Evolutionary conservation across 2,113 vertebrate species (phyloP), one percentile per base, ranked within the genome.

Genomic region (Pithys albifrons): DNA sequence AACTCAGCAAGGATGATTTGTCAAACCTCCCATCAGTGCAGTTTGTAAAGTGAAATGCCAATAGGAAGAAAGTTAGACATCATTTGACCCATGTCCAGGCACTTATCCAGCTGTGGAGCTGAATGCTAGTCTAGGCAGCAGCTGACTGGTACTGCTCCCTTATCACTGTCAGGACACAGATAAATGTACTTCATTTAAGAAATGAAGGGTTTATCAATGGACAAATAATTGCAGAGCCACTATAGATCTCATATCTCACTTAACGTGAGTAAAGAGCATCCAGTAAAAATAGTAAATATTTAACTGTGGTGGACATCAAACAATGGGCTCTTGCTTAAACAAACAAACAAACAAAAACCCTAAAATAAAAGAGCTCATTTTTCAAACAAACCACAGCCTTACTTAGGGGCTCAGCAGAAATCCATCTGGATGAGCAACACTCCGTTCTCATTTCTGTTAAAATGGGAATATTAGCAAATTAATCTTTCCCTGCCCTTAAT

Each of bases 11-110:
- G 85, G 84, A 67, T 57, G 70, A 96, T 96, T 92, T 89, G 89
- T 97, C 97, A 96, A 66, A 88, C 77, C 87, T 96, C 78, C 78
- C 49, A 52, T 74, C 43, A 79, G 93, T 85, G 89, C 97, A 97
- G 95, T 98, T 97, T 98, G 96, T 98, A 98, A 98, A 98, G 98
- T 94, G 96, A 97, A 97, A 96, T 98, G 98, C 98, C 98, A 94
- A 98, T 97, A 98, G 96, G 94, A 97, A 86, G 95, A 95, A 97
- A 97, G 97, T 97, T 96, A 97, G 98, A 97, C 97, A 98, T 98
- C 94, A 93, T 90, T 97, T 97, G 96, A 98, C 93, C 97, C 84
- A 86, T 92, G 95, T 92, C 95, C 91, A 97, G 96, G 91, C 97
- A 93, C 97, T 98, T 96, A 95, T 98, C 97, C 96, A 51, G 86